Base-by-base conservation (phyloP, 2,888 invertebrate species). In the Acanthopleura granulata region DNA sequence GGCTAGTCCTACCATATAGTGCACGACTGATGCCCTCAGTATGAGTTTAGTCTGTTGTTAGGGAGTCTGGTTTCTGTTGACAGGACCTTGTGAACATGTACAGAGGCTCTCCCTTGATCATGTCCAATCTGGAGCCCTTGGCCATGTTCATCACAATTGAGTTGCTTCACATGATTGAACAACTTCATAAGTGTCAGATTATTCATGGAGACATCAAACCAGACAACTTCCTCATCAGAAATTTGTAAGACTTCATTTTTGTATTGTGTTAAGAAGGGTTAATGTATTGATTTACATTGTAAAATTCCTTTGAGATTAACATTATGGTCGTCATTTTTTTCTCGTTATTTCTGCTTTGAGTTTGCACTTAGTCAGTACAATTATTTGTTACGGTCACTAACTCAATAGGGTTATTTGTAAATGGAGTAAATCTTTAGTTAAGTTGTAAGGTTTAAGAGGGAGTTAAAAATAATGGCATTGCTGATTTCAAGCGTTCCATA, bases 201-300 rank as follows among this genome's bases (percentile, higher is more conserved):
- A 96, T 98, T 82, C 98, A 98, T 88, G 97, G 95, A 0, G 98
- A 98, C 88, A 94, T 98, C 74, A 98, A 98, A 89, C 97, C 98
- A 0, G 98, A 98, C 89, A 98, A 98, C 91, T 95, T 98, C 90
- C 91, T 98, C 80, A 90, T 98, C 22, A 82, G 77, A 49, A 78
- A 80, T 16, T 74, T 89, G 90, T 91, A 81, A 87, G 89, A 83
- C 6, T 94, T 93, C 0, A 1, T 40, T 40, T 40, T 40, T 40
- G 9, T 9, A n/a, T n/a, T n/a, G 3, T 40, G 40, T 40, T 51
- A 50, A 15, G 62, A 30, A 15, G 22, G 16, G 11, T 51, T 0
- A 49, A 18, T 27, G 18, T 1, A 49, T 61, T 69, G 18, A 12
- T 14, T 12, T n/a, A 69, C 22, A 14, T n/a, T 27, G 12, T 12